Conservation (phyloP, 2,888 invertebrate genomes). For the Xylota sylvarum region DNA sequence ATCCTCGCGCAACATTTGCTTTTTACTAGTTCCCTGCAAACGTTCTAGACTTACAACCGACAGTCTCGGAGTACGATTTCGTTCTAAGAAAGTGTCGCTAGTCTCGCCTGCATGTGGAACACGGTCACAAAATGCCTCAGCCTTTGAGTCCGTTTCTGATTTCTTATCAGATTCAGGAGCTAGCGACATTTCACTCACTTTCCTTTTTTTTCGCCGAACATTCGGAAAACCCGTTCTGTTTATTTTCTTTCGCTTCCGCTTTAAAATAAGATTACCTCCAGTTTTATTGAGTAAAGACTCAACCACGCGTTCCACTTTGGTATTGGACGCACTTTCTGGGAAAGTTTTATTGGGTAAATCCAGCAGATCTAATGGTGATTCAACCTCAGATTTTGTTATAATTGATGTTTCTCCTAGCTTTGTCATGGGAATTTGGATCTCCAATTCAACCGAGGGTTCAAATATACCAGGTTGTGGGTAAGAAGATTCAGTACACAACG, state of each 20-base stretch:
- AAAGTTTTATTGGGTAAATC: slow-evolving; percentile 79
- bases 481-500: slow-evolving; percentile 78
- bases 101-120: slow-evolving; percentile 90
- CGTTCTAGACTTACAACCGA: slow-evolving; percentile 88
- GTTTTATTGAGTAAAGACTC: slow-evolving; percentile 84
- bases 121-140: slow-evolving; percentile 86
- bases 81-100: slow-evolving; percentile 88
- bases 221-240: slow-evolving; percentile 96
- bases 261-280: slow-evolving; percentile 84
- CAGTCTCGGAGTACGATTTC: slow-evolving; percentile 86
- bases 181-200: slow-evolving; percentile 77
- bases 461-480: slow-evolving; percentile 89
- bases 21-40: slow-evolving; percentile 85
- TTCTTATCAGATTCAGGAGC: slow-evolving; percentile 29
- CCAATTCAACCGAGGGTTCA: slow-evolving; percentile 89
- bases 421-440: slow-evolving; percentile 88
- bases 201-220: slow-evolving; percentile 93
- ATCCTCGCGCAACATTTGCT: slow-evolving; percentile 33
- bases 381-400: slow-evolving; percentile 85
- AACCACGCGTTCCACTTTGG: slow-evolving; percentile 82
- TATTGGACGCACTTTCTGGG: slow-evolving; percentile 68
- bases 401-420: slow-evolving; percentile 85
- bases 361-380: slow-evolving; percentile 84
- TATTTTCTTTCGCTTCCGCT: slow-evolving; percentile 90
- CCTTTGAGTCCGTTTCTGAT: slow-evolving; percentile 44